These are phyloP conservation scores for Phengaris alcon DNA, from an alignment of 2,888 invertebrate genomes.

Conservation along the genomic window DNA sequence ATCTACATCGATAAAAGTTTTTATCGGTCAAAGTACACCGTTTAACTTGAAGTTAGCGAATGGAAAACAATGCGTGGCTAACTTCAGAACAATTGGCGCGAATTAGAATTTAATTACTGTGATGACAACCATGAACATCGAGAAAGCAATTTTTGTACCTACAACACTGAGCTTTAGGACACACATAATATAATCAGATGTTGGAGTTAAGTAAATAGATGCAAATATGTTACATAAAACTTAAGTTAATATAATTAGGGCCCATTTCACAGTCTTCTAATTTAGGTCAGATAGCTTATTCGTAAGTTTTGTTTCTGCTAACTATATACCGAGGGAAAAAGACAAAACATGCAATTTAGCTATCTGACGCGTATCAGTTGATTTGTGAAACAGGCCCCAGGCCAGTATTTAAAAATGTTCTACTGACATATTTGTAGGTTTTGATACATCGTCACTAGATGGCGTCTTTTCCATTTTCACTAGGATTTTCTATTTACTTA, in stretches of 20 bases:
- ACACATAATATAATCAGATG: not conserved
- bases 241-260: too few species aligned
- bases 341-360: too few species aligned
- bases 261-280: too few species aligned
- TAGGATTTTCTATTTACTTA: slow-evolving; percentile 14
- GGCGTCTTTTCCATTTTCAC: not conserved
- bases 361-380: too few species aligned
- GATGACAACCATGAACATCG: slow-evolving; percentile 2
- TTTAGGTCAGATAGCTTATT: too few species aligned
- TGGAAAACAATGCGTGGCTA: not conserved
- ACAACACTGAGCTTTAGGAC: slow-evolving; percentile 21
- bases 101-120: slow-evolving; percentile 10
- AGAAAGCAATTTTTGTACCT: slow-evolving; percentile 21
- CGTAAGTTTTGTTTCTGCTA: too few species aligned
- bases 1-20: slow-evolving; percentile 22
- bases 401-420: not conserved
- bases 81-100: slow-evolving; percentile 6
- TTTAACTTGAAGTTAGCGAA: not conserved
- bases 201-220: slow-evolving; percentile 4
- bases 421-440: not conserved
- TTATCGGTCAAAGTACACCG: slow-evolving; percentile 4
- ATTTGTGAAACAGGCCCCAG: too few species aligned
- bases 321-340: too few species aligned
- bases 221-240: too few species aligned
- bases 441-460: not conserved